Conservation (phyloP, 1,140 invertebrate genomes). For the Zaprionus kolodkinae region DNA sequence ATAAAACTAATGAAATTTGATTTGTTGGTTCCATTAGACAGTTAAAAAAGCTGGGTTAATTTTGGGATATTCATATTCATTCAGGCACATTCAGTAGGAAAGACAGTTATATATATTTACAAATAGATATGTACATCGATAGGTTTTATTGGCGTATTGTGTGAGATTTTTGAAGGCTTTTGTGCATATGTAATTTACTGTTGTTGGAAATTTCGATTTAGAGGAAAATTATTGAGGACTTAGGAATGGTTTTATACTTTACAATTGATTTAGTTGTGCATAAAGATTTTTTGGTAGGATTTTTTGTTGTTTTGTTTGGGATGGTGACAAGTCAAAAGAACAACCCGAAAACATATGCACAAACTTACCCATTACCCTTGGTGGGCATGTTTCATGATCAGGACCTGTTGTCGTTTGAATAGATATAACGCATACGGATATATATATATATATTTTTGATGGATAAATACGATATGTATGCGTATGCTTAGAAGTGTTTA, state of each 20-base stretch:
- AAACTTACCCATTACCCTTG: slow-evolving; percentile 85
- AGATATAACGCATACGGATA: slow-evolving; percentile 69
- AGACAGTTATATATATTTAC: slow-evolving; percentile 58
- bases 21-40: slow-evolving; percentile 4
- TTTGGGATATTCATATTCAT: slow-evolving; percentile 13
- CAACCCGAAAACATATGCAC: slow-evolving; percentile 53
- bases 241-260: background rate
- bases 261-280: slow-evolving; percentile 11
- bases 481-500: slow-evolving; percentile 42
- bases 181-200: slow-evolving; percentile 63
- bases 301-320: slow-evolving; percentile 4
- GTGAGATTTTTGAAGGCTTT: slow-evolving; percentile 35
- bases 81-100: slow-evolving; percentile 1
- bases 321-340: slow-evolving; percentile 20
- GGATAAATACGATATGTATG: slow-evolving; percentile 5
- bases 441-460: slow-evolving; percentile 66
- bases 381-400: slow-evolving; percentile 85
- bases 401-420: slow-evolving; percentile 84
- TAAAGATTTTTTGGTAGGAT: slow-evolving; percentile 11
- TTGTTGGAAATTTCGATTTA: slow-evolving; percentile 27
- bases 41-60: background rate
- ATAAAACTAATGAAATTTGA: slow-evolving; percentile 12
- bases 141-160: slow-evolving; percentile 22
- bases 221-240: slow-evolving; percentile 42
- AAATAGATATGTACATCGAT: slow-evolving; percentile 38